These are phyloP conservation scores for Aphidius colemani DNA, from an alignment of 2,888 invertebrate species.

Conservation along the genomic window DNA sequence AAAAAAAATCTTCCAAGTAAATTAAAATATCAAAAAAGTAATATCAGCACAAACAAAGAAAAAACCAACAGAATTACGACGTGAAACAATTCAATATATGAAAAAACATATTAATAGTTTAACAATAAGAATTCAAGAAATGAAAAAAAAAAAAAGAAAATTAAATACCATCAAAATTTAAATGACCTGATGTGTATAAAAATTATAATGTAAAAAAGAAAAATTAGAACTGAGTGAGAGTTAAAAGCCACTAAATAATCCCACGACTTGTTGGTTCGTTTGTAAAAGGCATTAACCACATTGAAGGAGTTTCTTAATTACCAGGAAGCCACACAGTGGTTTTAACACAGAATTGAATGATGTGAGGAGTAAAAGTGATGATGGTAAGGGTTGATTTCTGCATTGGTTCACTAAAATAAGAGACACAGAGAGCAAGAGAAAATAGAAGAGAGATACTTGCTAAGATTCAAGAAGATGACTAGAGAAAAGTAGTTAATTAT, in stretches of 20 bases:
- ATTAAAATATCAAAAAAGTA: no score
- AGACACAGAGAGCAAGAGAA: no score
- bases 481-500: slow-evolving; percentile 12
- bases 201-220: no score
- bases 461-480: not conserved
- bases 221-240: not conserved
- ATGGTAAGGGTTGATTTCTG: no score
- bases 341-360: not conserved
- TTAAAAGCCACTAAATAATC: not conserved
- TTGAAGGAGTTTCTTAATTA: slow-evolving; percentile 16
- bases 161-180: no score
- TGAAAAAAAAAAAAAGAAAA: no score
- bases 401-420: no score
- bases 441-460: no score
- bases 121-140: slow-evolving; percentile 27
- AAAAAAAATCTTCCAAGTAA: not conserved
- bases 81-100: slow-evolving; percentile 28
- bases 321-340: slow-evolving; percentile 16
- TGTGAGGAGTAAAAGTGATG: no score
- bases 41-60: slow-evolving; percentile 33
- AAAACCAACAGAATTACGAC: slow-evolving; percentile 31
- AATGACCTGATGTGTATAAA: no score
- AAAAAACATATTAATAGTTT: slow-evolving; percentile 31
- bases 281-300: slow-evolving; percentile 1
- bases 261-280: not conserved